Percentiles rank a stretch among this genome's conserved stretches.
phyloP scores from a whole-genome alignment of 2,113 vertebrate species.

The Percina caprodes region DNA sequence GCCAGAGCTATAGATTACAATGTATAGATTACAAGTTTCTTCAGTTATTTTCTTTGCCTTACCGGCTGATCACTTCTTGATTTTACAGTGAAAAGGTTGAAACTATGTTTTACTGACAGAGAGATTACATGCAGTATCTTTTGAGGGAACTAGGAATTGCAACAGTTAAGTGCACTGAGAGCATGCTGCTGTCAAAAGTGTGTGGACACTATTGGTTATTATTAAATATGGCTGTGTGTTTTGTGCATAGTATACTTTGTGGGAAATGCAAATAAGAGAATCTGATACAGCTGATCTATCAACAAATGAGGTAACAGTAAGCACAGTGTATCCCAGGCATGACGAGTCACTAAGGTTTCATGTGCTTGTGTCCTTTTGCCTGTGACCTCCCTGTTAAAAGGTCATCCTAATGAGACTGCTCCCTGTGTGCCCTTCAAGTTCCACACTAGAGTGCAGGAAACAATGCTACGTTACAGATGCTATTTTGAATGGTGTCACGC shows the following conservation, averaged over 20 bases:
- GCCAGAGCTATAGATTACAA: constrained; percentile 3
- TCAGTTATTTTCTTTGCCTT: background rate
- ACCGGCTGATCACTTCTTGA: background rate
- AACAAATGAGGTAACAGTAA: constrained; percentile 80
- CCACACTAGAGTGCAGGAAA: constrained; percentile 62
- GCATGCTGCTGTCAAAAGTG: constrained; percentile 20
- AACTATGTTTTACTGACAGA: background rate
- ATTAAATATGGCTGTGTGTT: constrained; percentile 29
- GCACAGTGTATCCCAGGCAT: constrained; percentile 52
- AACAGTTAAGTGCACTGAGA: background rate
- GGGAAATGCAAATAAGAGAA: constrained; percentile 87
- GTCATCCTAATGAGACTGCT: constrained; percentile 69
- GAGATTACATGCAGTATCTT: background rate
- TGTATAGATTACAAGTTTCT: too few species aligned
- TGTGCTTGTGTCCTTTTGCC: constrained; percentile 50
- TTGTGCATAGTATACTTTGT: constrained; percentile 81
- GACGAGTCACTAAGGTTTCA: constrained; percentile 40
- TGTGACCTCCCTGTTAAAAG: constrained; percentile 66
- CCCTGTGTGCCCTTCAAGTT: constrained; percentile 59
- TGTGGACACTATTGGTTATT: constrained; percentile 27
- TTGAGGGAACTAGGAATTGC: constrained; percentile 12
- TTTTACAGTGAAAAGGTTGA: constrained; percentile 9
- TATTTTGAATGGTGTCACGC: constrained; percentile 77
- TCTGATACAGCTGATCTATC: constrained; percentile 89
- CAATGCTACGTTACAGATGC: constrained; percentile 68